Conservation (phyloP, 2,113 vertebrate genomes). For the Cyprinodon brontotheroides region DNA sequence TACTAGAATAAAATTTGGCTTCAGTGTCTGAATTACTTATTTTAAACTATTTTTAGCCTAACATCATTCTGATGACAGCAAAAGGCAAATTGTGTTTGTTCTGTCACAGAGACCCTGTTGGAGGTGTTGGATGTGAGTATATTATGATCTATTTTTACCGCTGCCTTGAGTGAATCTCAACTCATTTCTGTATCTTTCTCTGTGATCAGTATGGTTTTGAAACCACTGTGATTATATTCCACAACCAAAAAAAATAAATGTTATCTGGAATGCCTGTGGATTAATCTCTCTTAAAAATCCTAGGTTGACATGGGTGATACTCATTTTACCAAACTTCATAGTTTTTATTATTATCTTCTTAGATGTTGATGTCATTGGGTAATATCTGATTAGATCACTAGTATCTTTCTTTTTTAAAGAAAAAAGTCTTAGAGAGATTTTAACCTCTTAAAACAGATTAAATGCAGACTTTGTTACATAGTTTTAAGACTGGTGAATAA, state of each 20-base stretch:
- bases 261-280: not conserved
- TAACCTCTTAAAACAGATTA: no score
- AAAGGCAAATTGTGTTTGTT: constrained; percentile 46
- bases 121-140: constrained; percentile 38
- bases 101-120: constrained; percentile 26
- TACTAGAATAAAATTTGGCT: constrained; percentile 25
- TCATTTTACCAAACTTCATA: not conserved
- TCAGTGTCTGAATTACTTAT: constrained; percentile 47
- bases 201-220: constrained; percentile 7
- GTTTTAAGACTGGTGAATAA: no score
- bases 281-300: not conserved
- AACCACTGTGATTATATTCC: constrained; percentile 13
- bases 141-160: constrained; percentile 65
- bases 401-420: no score
- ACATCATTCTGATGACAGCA: constrained; percentile 23
- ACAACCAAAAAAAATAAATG: not conserved
- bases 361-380: not conserved
- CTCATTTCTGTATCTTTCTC: constrained; percentile 41
- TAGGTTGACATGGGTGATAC: not conserved
- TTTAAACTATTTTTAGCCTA: constrained; percentile 60
- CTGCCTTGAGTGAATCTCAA: constrained; percentile 43
- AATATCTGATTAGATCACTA: not conserved
- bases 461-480: no score
- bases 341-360: not conserved
- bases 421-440: no score